Evolutionary conservation across 2,113 vertebrate genomes (phyloP).

Genomic region (Tragelaphus imberbis): DNA sequence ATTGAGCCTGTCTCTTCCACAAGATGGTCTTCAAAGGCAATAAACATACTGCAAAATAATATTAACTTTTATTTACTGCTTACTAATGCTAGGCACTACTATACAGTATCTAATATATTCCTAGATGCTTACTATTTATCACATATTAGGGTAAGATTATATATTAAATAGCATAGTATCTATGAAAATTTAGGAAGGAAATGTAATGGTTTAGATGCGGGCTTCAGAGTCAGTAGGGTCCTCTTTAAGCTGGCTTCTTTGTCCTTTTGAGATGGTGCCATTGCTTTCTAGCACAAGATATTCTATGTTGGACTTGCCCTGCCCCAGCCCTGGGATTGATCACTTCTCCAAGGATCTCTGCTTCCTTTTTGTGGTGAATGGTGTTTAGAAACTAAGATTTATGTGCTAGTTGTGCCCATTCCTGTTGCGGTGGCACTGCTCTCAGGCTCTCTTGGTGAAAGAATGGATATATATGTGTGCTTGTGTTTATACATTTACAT

Average conservation of each 20-base stretch:
- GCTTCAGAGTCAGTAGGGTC: background rate
- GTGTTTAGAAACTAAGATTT: background rate
- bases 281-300: background rate
- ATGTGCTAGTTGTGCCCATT: background rate
- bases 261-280: background rate
- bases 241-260: background rate
- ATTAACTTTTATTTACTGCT: background rate
- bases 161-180: background rate
- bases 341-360: background rate
- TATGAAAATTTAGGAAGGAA: background rate
- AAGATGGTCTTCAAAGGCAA: background rate
- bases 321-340: background rate
- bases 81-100: background rate
- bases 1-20: background rate
- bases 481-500: background rate
- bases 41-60: background rate
- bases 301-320: background rate
- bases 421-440: background rate
- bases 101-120: background rate
- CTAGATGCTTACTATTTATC: background rate
- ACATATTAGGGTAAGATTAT: background rate
- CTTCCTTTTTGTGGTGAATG: background rate
- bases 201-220: background rate
- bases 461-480: background rate
- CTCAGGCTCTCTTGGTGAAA: background rate